Base-by-base conservation (phyloP, 2,888 invertebrate species). In the Drosophila histrio region DNA sequence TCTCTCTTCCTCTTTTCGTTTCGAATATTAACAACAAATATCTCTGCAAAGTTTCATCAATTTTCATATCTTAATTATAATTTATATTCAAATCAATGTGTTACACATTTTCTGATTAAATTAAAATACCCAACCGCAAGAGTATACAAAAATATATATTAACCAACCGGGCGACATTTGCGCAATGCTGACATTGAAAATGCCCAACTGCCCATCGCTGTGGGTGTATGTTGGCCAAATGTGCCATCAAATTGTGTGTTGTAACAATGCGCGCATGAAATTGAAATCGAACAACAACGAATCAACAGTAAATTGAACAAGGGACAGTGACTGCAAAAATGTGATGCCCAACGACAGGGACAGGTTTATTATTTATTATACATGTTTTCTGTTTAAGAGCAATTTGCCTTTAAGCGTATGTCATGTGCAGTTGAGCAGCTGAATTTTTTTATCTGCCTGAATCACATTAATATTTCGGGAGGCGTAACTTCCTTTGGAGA, bases 161-260 rank as follows among this genome's bases (percentile, higher is more conserved):
- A 65, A 44, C 66, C 70, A 66, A 73, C 46, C 56, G 61, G 66
- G 62, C 67, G 62, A 77, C 72, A 70, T 74, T 79, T 86, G 73
- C 84, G 79, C 84, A 86, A 84, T 41, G 67, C 49, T 86, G 86
- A 87, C 85, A 86, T 86, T 86, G 85, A 86, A 86, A 77, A 79
- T 83, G 77, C 71, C 65, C 72, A 76, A 58, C 76, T 65, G 63
- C 57, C 72, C 49, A 62, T 21, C 47, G 41, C 49, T 56, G 82
- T 74, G 77, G 79, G 79, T 79, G 80, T 80, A 72, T 64, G 58
- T 39, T 80, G 83, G 78, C 68, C 79, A 76, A 81, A 82, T 78
- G 82, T 73, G 77, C 80, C 78, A 82, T 82, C 77, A 67, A 81
- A 75, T 64, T 52, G 68, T 32, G 50, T 83, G 69, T 80, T 82